A percentile compares a stretch with the other conserved stretches of the same genome.
phyloP scores from a whole-genome alignment of 2,113 vertebrate species.

The Bombycilla garrulus region DNA sequence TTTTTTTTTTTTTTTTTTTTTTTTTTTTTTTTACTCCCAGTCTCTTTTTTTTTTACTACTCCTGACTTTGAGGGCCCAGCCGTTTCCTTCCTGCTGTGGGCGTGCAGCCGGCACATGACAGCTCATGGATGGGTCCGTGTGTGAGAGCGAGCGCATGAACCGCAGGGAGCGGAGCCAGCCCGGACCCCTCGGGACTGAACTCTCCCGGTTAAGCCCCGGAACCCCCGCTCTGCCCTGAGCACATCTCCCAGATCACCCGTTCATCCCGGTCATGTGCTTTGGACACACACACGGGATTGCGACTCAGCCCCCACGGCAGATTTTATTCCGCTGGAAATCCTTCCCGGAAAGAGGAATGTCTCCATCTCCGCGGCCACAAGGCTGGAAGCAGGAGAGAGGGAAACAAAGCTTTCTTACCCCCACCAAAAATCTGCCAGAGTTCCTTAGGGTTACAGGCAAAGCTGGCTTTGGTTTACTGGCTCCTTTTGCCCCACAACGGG shows the following conservation, averaged over 20 bases:
- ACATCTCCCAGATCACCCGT: not conserved
- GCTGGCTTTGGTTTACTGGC: not conserved
- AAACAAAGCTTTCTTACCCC: not conserved
- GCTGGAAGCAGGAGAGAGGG: not conserved
- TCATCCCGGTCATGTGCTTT: not conserved
- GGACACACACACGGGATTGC: not conserved
- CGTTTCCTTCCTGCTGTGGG: constrained; percentile 64
- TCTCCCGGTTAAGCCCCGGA: not conserved
- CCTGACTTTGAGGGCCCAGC: not conserved
- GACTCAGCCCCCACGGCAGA: not conserved
- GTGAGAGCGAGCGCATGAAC: not conserved
- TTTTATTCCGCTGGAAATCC: not conserved
- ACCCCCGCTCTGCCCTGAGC: not conserved
- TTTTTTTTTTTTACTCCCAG: not conserved
- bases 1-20: accelerated
- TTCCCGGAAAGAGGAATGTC: not conserved
- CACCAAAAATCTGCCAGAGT: not conserved
- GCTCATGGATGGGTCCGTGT: not conserved
- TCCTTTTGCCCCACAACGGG: not conserved
- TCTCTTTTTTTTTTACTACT: not conserved
- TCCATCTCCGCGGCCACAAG: not conserved
- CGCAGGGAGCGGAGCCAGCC: not conserved
- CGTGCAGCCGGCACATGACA: constrained; percentile 34
- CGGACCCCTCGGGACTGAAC: not conserved
- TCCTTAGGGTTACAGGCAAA: not conserved